A percentile compares a stretch with the other conserved stretches of the same genome.
These are phyloP conservation scores for Zaprionus vittiger DNA, from an alignment of 1,140 invertebrate species.

Conservation along the genomic window DNA sequence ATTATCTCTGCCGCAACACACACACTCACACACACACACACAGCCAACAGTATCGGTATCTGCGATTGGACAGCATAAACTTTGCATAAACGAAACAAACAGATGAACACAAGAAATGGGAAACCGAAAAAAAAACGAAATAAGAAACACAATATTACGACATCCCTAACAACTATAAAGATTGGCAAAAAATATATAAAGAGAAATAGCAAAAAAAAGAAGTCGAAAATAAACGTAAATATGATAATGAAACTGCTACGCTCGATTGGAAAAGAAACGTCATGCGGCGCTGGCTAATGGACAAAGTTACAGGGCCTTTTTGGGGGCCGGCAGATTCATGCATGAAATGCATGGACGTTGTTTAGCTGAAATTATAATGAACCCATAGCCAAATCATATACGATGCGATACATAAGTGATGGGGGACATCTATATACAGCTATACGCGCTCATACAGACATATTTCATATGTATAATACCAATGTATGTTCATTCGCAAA, in stretches of 20 bases:
- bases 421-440: constrained; percentile 31
- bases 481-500: constrained; percentile 57
- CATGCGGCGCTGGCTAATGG: constrained; percentile 72
- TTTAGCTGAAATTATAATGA: constrained; percentile 71
- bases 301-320: constrained; percentile 33
- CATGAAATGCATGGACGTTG: constrained; percentile 79
- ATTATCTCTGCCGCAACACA: constrained; percentile 48
- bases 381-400: constrained; percentile 59
- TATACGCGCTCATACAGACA: neutral
- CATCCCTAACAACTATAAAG: constrained; percentile 42
- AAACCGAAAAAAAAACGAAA: constrained; percentile 14
- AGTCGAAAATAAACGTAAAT: constrained; percentile 50
- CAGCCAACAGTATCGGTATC: constrained; percentile 9
- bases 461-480: neutral
- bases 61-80: constrained; percentile 53
- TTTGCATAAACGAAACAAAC: constrained; percentile 70
- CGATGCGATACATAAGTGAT: constrained; percentile 34
- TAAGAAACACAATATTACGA: constrained; percentile 50
- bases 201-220: constrained; percentile 30
- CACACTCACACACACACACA: constrained; percentile 14
- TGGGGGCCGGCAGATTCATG: constrained; percentile 62
- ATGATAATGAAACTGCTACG: constrained; percentile 80
- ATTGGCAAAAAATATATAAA: constrained; percentile 53
- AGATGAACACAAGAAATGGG: constrained; percentile 31
- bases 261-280: constrained; percentile 72